Percentiles rank a stretch among this genome's conserved stretches.
Evolutionary conservation across 2,113 vertebrate genomes (phyloP).

Genomic region (Hipposideros armiger): DNA sequence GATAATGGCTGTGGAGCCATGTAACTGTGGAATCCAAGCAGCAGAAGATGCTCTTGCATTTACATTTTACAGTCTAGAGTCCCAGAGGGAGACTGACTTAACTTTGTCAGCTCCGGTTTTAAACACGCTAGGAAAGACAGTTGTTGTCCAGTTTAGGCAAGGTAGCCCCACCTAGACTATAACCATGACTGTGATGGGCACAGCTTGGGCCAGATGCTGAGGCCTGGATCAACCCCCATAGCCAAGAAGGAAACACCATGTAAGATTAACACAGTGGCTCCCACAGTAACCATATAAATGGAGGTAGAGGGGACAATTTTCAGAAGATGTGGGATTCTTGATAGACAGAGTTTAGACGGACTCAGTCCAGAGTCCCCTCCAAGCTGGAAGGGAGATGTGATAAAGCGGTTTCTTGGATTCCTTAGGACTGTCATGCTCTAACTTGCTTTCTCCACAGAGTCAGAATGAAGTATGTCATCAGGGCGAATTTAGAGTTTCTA

Average conservation of each 20-base stretch:
- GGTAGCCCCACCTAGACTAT: not conserved
- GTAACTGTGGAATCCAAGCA: not conserved
- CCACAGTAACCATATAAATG: not conserved
- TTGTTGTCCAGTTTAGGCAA: not conserved
- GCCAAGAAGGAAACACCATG: not conserved
- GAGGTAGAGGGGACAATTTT: not conserved
- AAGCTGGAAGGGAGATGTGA: not conserved
- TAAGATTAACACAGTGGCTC: not conserved
- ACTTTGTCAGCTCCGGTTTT: not conserved
- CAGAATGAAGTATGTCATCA: not conserved
- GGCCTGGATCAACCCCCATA: not conserved
- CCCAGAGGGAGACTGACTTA: not conserved
- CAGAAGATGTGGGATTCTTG: not conserved
- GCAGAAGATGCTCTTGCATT: not conserved
- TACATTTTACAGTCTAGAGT: not conserved
- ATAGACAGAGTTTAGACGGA: not conserved
- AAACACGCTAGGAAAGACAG: not conserved
- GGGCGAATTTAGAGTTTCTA: not conserved
- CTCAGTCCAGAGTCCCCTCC: not conserved
- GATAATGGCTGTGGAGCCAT: not conserved
- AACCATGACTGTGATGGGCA: not conserved
- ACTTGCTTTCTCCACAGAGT: not conserved
- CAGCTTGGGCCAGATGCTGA: not conserved
- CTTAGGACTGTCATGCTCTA: not conserved
- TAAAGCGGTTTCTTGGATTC: not conserved